Evolutionary conservation across 2,797 vertebrate genomes (phyloP).

Genomic region (Myotis pilosus): DNA sequence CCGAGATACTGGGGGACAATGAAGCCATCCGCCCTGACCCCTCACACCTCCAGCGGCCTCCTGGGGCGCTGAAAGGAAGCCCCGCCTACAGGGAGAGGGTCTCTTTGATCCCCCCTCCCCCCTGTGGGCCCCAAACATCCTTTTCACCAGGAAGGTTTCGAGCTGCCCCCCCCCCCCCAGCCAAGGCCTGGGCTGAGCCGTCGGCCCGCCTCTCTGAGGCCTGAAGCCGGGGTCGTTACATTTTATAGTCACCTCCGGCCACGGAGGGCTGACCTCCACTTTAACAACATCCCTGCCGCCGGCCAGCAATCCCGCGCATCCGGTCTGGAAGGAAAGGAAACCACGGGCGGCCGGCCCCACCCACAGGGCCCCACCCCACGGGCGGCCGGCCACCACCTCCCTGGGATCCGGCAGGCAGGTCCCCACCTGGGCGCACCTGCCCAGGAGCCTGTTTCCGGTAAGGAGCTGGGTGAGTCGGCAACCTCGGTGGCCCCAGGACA

Average conservation of each 20-base stretch:
- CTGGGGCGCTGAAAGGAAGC: background rate
- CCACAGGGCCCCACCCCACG: background rate
- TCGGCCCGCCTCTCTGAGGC: background rate
- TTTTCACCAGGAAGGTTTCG: constrained; percentile 1
- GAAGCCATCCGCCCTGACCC: background rate
- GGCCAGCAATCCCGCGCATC: background rate
- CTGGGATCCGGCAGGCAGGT: background rate
- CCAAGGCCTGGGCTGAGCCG: background rate
- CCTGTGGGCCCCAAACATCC: background rate
- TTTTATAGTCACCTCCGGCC: constrained; percentile 41
- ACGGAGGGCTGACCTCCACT: background rate
- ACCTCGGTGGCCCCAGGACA: background rate
- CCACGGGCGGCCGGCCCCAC: background rate
- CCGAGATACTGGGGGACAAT: background rate
- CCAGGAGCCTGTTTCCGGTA: background rate
- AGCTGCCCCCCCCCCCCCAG: background rate
- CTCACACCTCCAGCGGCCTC: background rate
- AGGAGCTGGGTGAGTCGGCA: background rate
- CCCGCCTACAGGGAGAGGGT: background rate
- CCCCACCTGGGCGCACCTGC: constrained; percentile 55
- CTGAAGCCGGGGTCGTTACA: constrained; percentile 23
- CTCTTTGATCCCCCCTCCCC: constrained; percentile 46
- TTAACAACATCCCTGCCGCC: constrained; percentile 12
- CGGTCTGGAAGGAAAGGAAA: background rate
- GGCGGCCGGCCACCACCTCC: background rate